Evolutionary conservation across 2,113 vertebrate species (phyloP).

Genomic region (Xiphophorus couchianus): DNA sequence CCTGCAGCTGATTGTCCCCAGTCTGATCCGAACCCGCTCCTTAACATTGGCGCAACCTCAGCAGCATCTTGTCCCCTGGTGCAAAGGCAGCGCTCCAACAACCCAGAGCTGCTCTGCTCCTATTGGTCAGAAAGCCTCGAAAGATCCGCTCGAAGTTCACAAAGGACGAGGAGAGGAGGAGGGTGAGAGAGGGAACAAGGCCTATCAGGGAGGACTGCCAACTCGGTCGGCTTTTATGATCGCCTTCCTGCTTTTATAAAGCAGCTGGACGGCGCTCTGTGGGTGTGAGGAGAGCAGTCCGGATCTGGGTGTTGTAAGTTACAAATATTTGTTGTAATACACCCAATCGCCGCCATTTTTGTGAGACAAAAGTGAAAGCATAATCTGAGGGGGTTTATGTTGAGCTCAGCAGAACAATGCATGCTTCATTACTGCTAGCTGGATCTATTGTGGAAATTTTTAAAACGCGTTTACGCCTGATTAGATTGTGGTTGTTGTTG

Average conservation of each 20-base stretch:
- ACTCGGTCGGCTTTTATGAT: background rate
- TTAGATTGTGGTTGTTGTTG: background rate
- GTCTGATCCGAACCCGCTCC: background rate
- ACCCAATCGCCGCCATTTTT: too few species aligned
- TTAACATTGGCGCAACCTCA: background rate
- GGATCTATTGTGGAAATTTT: background rate
- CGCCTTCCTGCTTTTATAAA: constrained; percentile 13
- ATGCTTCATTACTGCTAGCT: too few species aligned
- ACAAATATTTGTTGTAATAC: constrained; percentile 1
- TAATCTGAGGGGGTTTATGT: background rate
- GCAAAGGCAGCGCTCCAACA: constrained; percentile 6
- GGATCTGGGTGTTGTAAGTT: constrained; percentile 55
- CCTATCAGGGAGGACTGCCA: constrained; percentile 3
- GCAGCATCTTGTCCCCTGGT: background rate
- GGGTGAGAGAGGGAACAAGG: constrained; percentile 39
- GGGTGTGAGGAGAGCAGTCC: constrained; percentile 15
- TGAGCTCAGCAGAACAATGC: background rate
- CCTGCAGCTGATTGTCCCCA: background rate
- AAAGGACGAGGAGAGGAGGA: constrained; percentile 13
- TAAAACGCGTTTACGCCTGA: background rate
- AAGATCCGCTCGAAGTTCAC: constrained; percentile 73
- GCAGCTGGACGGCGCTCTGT: constrained; percentile 1
- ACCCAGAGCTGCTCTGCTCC: constrained; percentile 30
- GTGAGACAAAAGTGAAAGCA: background rate
- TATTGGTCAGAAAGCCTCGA: constrained; percentile 73